These are phyloP conservation scores for Corythornis leucogaster DNA, from an alignment of 2,797 vertebrate species.

Conservation along the genomic window DNA sequence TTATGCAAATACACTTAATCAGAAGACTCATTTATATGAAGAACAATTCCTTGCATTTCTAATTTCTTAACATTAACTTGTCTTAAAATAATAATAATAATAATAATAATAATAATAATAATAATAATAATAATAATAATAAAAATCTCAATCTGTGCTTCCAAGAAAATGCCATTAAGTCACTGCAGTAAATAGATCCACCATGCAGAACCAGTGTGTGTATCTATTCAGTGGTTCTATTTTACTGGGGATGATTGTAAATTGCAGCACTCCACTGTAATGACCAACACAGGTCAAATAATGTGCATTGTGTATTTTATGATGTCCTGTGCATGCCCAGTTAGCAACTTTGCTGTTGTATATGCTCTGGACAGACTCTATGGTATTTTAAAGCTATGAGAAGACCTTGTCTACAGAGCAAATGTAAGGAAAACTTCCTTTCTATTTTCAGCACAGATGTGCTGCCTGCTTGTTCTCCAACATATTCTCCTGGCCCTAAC, in stretches of 20 bases:
- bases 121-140: not conserved
- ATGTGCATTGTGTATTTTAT: not conserved
- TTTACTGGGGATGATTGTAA: not conserved
- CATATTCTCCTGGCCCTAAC: not conserved
- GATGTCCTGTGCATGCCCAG: not conserved
- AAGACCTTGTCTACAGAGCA: not conserved
- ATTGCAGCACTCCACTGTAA: not conserved
- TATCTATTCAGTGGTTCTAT: not conserved
- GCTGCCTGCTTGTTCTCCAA: not conserved
- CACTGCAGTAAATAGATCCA: not conserved
- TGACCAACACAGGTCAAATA: not conserved
- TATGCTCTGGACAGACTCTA: not conserved
- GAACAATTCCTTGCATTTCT: slow-evolving; percentile 24
- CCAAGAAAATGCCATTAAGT: slow-evolving; percentile 23
- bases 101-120: too few relatives aligned
- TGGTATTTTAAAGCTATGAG: not conserved
- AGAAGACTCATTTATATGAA: slow-evolving; percentile 10
- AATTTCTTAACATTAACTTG: slow-evolving; percentile 30
- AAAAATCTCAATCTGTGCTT: not conserved
- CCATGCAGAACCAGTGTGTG: too few relatives aligned
- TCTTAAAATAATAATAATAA: not conserved
- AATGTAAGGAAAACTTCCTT: slow-evolving; percentile 1
- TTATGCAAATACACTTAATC: not conserved
- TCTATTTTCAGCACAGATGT: not conserved
- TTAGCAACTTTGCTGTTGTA: not conserved